Base-by-base conservation (phyloP, 2,113 vertebrate species). In the Gracilinanus agilis region DNA sequence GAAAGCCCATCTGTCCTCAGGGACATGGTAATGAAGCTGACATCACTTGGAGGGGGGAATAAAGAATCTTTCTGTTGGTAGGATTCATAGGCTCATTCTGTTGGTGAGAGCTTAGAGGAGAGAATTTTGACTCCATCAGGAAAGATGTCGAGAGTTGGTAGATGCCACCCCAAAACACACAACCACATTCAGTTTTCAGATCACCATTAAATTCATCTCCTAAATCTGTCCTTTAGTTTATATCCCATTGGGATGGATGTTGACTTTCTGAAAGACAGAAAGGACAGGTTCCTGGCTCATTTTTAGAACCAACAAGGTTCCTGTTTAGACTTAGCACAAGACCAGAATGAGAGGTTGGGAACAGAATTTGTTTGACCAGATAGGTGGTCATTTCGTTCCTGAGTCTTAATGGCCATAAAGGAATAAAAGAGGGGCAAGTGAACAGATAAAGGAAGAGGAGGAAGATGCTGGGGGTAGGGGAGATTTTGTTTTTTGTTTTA, bases 1-100 rank as follows among this genome's bases (percentile, higher is more conserved):
- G 54, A 49, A 1, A 93, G 54, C 55, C 40, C 24, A 2, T 90
- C 19, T 54, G 54, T 89, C 58, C 93, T n/a, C 19, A 40, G 27
- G 24, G 54, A 53, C 89, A 29, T 9, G 0, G 55, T 67, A 12
- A 40, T 27, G 23, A 53, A 58, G 9, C 24, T 94, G 34, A 27
- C 3, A 27, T 90, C 92, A 90, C 54, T 94, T 94, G 40, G 54
- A 83, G 23, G 19, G 67, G 34, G 58, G 19, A 90, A 95, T 91
- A 55, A 29, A 94, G 88, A n/a, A 55, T 92, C 24, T 93, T 94
- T 96, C 96, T 93, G 95, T 93, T 90, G 53, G 29, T 83, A 90
- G 53, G 92, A 54, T n/a, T 95, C 24, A 83, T 55, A 25, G 16
- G 27, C 34, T 94, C 91, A 54, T 95, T 95, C 91, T 53, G 11